phyloP scores from a whole-genome alignment of 2,888 invertebrate genomes.

The Parelbella ahira region DNA sequence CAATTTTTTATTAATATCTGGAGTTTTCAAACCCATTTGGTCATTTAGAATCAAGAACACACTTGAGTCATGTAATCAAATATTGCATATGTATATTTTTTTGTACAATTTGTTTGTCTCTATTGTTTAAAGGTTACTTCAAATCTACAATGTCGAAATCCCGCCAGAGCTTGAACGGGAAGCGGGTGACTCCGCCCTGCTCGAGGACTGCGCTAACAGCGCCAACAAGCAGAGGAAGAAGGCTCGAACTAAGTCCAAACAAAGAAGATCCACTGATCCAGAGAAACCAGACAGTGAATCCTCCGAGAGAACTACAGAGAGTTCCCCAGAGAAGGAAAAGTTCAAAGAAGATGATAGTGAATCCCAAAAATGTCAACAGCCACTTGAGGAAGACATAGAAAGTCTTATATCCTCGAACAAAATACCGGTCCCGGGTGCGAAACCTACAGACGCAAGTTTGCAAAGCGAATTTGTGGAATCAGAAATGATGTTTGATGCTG shows the following conservation, averaged over 20 bases:
- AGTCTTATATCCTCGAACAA: conserved; percentile 75
- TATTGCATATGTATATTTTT: too few species aligned
- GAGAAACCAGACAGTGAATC: conserved; percentile 63
- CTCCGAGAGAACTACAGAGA: conserved; percentile 56
- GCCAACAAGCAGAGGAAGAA: conserved; percentile 63
- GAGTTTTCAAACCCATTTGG: too few species aligned
- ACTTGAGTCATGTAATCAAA: too few species aligned
- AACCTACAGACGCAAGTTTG: conserved; percentile 39
- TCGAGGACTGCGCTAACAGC: conserved; percentile 46
- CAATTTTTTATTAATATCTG: too few species aligned
- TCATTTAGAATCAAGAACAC: too few species aligned
- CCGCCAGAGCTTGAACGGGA: conserved; percentile 79
- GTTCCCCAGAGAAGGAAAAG: conserved; percentile 60
- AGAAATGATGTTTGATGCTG: conserved; percentile 50
- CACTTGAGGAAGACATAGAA: conserved; percentile 71
- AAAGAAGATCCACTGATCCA: conserved; percentile 58
- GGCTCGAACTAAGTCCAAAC: conserved; percentile 63
- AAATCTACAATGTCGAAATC: conserved; percentile 85
- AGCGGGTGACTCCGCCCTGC: conserved; percentile 55
- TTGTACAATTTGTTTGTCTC: not conserved
- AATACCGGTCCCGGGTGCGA: conserved; percentile 65
- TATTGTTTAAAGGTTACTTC: conserved; percentile 82
- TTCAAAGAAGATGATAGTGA: conserved; percentile 34
- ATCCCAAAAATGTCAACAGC: conserved; percentile 32
- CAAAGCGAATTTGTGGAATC: conserved; percentile 57